Percentiles rank a stretch among this genome's conserved stretches.
Conservation (phyloP, 2,888 invertebrate species). For the Pogonocherus hispidulus region DNA sequence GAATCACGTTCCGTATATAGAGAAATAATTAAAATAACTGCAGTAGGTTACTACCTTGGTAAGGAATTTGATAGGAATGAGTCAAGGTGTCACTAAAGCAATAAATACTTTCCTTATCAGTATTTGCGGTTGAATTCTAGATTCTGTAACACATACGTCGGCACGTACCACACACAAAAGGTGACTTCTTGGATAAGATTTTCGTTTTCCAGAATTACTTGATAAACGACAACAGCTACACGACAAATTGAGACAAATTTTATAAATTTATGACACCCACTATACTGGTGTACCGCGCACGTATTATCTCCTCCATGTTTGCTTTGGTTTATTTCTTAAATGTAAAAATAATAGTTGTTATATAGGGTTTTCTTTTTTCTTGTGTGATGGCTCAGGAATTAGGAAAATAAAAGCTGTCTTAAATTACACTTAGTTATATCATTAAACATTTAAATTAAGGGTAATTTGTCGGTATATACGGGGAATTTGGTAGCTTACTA, state of each 20-base stretch:
- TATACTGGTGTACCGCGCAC: conserved; percentile 3
- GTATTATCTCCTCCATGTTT: conserved; percentile 15
- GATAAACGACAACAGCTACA: conserved; percentile 14
- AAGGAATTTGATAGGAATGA: conserved; percentile 21
- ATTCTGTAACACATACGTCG: conserved; percentile 39
- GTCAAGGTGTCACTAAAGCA: conserved; percentile 17
- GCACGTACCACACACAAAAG: conserved; percentile 44
- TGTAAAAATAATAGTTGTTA: conserved; percentile 29
- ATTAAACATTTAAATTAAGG: not conserved
- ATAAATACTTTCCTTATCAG: conserved; percentile 52
- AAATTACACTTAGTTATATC: not conserved
- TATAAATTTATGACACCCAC: conserved; percentile 24
- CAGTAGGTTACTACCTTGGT: conserved; percentile 8
- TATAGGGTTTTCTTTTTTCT: not conserved
- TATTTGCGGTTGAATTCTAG: conserved; percentile 49
- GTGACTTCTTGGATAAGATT: conserved; percentile 23
- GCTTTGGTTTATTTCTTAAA: conserved; percentile 17
- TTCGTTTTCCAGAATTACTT: conserved; percentile 22
- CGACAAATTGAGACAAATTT: conserved; percentile 26
- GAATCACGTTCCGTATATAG: not conserved
- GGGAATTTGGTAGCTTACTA: conserved; percentile 26
- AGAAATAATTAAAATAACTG: conserved; percentile 2
- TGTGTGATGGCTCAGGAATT: not conserved
- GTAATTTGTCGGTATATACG: conserved; percentile 3
- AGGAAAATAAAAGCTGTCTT: not conserved